Evolutionary conservation across 2,888 invertebrate genomes (phyloP).

Genomic region (Steromphala cineraria): DNA sequence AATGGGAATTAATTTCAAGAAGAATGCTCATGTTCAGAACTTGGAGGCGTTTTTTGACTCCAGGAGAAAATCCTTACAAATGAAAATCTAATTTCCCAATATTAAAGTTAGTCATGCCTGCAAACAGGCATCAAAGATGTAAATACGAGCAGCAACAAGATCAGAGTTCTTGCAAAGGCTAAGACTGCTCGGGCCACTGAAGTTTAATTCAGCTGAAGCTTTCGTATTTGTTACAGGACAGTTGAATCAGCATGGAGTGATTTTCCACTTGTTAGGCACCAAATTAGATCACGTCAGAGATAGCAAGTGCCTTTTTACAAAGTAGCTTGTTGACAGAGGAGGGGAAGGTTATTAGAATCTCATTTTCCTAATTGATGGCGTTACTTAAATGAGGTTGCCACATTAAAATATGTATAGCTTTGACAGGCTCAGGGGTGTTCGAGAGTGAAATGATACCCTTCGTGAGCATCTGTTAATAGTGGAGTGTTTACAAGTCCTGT

Average conservation of each 20-base stretch:
- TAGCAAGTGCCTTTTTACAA: not conserved
- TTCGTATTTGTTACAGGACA: too few relatives aligned
- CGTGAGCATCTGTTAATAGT: not conserved
- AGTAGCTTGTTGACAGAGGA: not conserved
- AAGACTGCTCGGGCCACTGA: too few relatives aligned
- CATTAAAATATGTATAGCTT: not conserved
- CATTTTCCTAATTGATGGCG: not conserved
- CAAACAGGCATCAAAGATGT: not conserved
- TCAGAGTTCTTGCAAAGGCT: too few relatives aligned
- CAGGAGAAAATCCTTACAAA: not conserved
- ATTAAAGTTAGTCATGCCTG: not conserved
- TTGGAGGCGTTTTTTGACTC: not conserved
- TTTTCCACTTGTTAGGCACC: not conserved
- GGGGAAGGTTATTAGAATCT: not conserved
- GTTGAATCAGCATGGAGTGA: not conserved
- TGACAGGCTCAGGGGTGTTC: not conserved
- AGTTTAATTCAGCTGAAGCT: too few relatives aligned
- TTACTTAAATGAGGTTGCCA: not conserved
- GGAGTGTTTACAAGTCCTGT: conserved; percentile 2
- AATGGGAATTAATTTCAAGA: not conserved
- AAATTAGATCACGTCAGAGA: not conserved
- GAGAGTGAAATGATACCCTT: not conserved
- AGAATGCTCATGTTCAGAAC: not conserved
- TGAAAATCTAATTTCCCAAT: conserved; percentile 1
- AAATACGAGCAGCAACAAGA: not conserved